Evolutionary conservation across 2,113 vertebrate species (phyloP), one percentile per base, ranked within the genome.

Genomic region (Bolborhynchus lineola): DNA sequence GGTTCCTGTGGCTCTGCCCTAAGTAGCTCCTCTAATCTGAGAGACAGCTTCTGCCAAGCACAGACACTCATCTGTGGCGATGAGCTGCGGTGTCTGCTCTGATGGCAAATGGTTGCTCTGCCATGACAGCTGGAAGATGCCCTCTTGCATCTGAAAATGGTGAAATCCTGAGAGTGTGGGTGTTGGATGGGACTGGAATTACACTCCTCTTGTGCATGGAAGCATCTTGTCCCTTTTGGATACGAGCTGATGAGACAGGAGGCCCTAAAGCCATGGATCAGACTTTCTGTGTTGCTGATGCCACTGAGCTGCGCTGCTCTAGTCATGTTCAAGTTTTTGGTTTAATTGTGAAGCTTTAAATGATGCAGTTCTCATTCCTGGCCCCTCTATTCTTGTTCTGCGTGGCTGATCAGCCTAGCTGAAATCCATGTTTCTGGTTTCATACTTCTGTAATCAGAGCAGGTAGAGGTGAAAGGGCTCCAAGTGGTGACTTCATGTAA

Each of bases 121-220:
- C n/a, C 1, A 1, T 74, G 68, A 10, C 37, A 63, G 55, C 10
- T 59, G n/a, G 39, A 15, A 0, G 1, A 31, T 95, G 75, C 41
- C 10, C 8, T 67, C 37, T 39, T 65, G 60, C 16, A 26, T 42
- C 55, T 88, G 69, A 41, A 46, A 5, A 9, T 13, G 29, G 16
- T 25, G 42, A 65, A 52, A 26, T 53, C 19, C 64, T 37, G 11
- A 15, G 16, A 19, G 55, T 4, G 18, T 12, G 6, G 3, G 4
- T 53, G 16, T 47, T 1, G 2, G 37, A 37, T 59, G 39, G 50
- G 41, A 11, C 46, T 62, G 72, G 16, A 42, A 39, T 24, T 31
- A 18, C 3, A 0, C 14, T 7, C 10, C 12, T 57, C 5, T 31
- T 26, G 23, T 12, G 49, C 5, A 0, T 37, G 21, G 16, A n/a